phyloP scores from a whole-genome alignment of 2,797 vertebrate species.

The Pangasius larnaudii region DNA sequence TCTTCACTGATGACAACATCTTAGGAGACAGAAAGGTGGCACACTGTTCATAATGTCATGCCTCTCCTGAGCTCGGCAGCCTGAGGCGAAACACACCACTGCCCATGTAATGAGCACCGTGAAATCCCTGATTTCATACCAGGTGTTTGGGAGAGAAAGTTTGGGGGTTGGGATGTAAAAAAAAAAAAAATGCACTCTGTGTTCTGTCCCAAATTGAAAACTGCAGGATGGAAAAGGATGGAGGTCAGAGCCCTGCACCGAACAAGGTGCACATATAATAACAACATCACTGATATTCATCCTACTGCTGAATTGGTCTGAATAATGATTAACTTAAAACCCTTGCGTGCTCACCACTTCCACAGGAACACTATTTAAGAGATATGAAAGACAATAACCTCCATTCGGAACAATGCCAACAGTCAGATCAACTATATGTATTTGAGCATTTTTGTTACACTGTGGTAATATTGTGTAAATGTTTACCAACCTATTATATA shows the following conservation, averaged over 20 bases:
- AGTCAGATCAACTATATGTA: neutral
- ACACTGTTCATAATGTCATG: slow-evolving; percentile 52
- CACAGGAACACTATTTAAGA: slow-evolving; percentile 72
- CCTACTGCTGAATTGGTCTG: slow-evolving; percentile 52
- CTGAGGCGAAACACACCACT: slow-evolving; percentile 37
- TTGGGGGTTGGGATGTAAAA: too few species aligned
- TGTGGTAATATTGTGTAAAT: neutral
- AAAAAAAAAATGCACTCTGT: neutral
- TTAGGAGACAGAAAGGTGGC: slow-evolving; percentile 53
- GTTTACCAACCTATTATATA: neutral
- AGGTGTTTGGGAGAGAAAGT: slow-evolving; percentile 22
- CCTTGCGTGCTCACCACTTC: slow-evolving; percentile 67
- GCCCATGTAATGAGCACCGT: slow-evolving; percentile 28
- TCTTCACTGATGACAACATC: slow-evolving; percentile 57
- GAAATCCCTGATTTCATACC: slow-evolving; percentile 29
- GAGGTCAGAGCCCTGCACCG: slow-evolving; percentile 42
- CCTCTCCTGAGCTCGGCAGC: slow-evolving; percentile 33
- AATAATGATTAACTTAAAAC: slow-evolving; percentile 68
- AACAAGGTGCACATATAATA: slow-evolving; percentile 31
- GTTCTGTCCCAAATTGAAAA: slow-evolving; percentile 47
- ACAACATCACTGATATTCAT: slow-evolving; percentile 17
- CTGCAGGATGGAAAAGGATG: slow-evolving; percentile 21
- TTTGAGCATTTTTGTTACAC: neutral
- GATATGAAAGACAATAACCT: slow-evolving; percentile 17
- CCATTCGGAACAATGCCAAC: neutral